A percentile compares a stretch with the other conserved stretches of the same genome.
These are phyloP conservation scores for Stomorhina lunata DNA, from an alignment of 2,888 invertebrate species.

Conservation along the genomic window DNA sequence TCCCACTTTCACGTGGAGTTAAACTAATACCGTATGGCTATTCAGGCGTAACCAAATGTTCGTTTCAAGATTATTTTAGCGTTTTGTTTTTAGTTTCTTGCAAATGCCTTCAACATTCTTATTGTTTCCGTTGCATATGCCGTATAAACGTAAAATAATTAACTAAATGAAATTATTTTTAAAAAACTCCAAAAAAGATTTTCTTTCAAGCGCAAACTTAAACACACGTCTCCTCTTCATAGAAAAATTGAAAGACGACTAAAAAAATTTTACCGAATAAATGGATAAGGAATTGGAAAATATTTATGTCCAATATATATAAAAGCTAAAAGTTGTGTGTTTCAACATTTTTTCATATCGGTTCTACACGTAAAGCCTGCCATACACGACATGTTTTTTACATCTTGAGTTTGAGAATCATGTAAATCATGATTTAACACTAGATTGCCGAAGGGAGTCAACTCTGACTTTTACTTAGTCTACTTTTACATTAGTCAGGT, in stretches of 20 bases:
- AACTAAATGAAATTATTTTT: constrained; percentile 55
- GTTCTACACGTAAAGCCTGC: too few relatives aligned
- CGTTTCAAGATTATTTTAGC: constrained; percentile 23
- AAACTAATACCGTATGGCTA: constrained; percentile 36
- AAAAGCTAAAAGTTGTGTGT: background rate
- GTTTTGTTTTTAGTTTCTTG: constrained; percentile 27
- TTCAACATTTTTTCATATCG: too few relatives aligned
- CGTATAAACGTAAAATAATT: constrained; percentile 37
- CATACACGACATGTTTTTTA: too few relatives aligned
- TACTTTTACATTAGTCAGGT: too few relatives aligned
- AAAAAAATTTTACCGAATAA: constrained; percentile 18
- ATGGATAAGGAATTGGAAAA: too few relatives aligned
- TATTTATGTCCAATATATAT: background rate
- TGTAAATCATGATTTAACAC: too few relatives aligned
- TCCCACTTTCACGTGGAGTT: constrained; percentile 65
- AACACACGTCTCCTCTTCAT: constrained; percentile 59
- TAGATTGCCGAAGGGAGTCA: too few relatives aligned
- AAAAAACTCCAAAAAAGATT: constrained; percentile 50
- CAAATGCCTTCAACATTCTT: constrained; percentile 44
- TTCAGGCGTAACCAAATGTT: constrained; percentile 49
- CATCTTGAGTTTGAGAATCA: too few relatives aligned
- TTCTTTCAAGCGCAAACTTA: constrained; percentile 52
- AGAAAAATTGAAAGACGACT: constrained; percentile 56
- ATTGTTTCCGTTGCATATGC: constrained; percentile 36
- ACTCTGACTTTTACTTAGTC: too few relatives aligned